Evolutionary conservation across 2,888 invertebrate species (phyloP).

Genomic region (Cantharis rustica): DNA sequence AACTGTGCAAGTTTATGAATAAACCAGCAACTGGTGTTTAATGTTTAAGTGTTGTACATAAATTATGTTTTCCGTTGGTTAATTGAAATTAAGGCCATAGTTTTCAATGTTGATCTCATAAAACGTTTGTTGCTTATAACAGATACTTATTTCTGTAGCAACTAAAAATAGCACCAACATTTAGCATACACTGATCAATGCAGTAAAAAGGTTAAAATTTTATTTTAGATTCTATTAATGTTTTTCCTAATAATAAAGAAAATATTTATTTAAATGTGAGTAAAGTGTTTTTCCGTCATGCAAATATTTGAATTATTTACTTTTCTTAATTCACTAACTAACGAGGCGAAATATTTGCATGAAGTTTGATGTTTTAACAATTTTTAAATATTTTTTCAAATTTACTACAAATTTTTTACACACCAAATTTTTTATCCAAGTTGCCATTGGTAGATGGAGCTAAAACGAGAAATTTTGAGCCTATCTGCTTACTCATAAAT

Average conservation of each 20-base stretch:
- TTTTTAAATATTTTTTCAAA: not conserved
- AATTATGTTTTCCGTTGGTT: not conserved
- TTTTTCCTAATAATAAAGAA: not conserved
- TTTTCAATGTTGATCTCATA: not conserved
- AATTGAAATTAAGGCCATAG: not conserved
- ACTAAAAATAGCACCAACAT: constrained; percentile 1
- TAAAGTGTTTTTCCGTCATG: not conserved
- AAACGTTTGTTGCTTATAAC: not conserved
- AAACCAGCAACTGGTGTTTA: not conserved
- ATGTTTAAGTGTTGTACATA: not conserved
- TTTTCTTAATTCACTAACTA: not conserved
- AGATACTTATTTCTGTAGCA: not conserved
- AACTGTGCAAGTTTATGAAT: not conserved
- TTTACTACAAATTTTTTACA: not conserved
- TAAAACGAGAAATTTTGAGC: not conserved
- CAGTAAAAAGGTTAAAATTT: constrained; percentile 1
- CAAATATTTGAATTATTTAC: not conserved
- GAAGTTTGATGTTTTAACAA: not conserved
- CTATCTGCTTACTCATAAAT: no score
- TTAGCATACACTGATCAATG: not conserved
- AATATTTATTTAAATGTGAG: not conserved
- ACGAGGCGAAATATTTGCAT: not conserved
- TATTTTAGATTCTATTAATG: not conserved
- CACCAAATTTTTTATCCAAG: not conserved
- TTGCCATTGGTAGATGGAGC: not conserved